Conservation (phyloP, 2,888 invertebrate genomes). For the Griposia aprilina region DNA sequence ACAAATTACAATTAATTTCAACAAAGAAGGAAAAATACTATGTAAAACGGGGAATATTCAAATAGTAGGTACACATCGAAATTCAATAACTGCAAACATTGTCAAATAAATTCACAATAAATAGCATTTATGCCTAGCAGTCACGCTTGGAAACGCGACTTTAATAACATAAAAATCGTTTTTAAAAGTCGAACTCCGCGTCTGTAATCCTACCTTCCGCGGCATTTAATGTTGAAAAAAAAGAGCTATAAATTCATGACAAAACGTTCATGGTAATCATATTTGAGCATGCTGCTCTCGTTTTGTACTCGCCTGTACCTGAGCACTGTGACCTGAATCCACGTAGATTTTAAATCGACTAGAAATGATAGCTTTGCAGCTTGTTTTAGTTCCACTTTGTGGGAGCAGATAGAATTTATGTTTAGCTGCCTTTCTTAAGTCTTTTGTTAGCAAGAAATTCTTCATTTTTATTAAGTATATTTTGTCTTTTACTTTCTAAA, state of each 20-base stretch:
- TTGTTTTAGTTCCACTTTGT: slow-evolving; percentile 40
- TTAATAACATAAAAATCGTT: slow-evolving; percentile 58
- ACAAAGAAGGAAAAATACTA: too few relatives aligned
- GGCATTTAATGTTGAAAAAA: slow-evolving; percentile 46
- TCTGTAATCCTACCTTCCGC: slow-evolving; percentile 19
- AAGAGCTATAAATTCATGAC: slow-evolving; percentile 64
- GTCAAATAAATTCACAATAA: slow-evolving; percentile 21
- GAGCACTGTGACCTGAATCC: slow-evolving; percentile 70
- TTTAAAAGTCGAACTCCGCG: slow-evolving; percentile 40
- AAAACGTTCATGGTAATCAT: slow-evolving; percentile 73
- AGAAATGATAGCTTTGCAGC: slow-evolving; percentile 59
- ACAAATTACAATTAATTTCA: too few relatives aligned
- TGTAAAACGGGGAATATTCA: too few relatives aligned
- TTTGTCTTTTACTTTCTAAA: neutral
- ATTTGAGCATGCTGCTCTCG: slow-evolving; percentile 71
- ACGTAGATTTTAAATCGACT: slow-evolving; percentile 64
- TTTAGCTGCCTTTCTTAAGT: neutral
- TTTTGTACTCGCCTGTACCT: slow-evolving; percentile 70
- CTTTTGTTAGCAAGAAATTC: neutral
- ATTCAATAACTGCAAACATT: slow-evolving; percentile 15
- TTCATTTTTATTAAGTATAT: neutral
- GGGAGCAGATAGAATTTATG: slow-evolving; percentile 26
- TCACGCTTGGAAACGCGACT: slow-evolving; percentile 41
- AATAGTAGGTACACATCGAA: neutral
- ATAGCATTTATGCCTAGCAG: slow-evolving; percentile 6